These are phyloP conservation scores for Camponotus pennsylvanicus DNA, from an alignment of 1,140 invertebrate genomes.

Conservation along the genomic window DNA sequence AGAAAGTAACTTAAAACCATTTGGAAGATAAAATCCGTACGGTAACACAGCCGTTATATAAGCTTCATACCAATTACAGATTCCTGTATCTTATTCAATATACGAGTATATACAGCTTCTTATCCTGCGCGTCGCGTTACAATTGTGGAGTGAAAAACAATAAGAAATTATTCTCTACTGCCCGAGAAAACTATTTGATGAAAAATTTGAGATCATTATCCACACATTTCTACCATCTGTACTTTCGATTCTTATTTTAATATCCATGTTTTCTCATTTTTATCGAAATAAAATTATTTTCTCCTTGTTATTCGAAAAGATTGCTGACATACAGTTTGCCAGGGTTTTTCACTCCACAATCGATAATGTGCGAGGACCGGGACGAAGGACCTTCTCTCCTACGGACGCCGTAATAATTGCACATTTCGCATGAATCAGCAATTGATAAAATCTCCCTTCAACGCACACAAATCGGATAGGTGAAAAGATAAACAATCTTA, in stretches of 20 bases:
- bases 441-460: constrained; percentile 34
- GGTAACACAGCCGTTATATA: constrained; percentile 73
- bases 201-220: neutral
- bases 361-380: constrained; percentile 32
- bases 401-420: constrained; percentile 56
- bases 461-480: neutral
- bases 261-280: neutral
- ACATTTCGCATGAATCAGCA: constrained; percentile 44
- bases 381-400: constrained; percentile 44
- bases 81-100: constrained; percentile 55
- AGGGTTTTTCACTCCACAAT: constrained; percentile 45
- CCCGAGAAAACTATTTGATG: too few species aligned
- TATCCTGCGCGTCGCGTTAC: constrained; percentile 30
- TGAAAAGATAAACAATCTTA: constrained; percentile 23
- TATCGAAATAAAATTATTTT: neutral
- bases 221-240: neutral
- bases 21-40: constrained; percentile 72
- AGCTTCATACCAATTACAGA: constrained; percentile 72
- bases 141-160: constrained; percentile 28
- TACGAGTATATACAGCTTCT: constrained; percentile 44
- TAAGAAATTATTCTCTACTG: neutral
- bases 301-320: neutral
- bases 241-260: neutral
- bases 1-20: constrained; percentile 64
- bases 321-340: too few species aligned